phyloP scores from a whole-genome alignment of 2,888 invertebrate species.

The Aelia acuminata region DNA sequence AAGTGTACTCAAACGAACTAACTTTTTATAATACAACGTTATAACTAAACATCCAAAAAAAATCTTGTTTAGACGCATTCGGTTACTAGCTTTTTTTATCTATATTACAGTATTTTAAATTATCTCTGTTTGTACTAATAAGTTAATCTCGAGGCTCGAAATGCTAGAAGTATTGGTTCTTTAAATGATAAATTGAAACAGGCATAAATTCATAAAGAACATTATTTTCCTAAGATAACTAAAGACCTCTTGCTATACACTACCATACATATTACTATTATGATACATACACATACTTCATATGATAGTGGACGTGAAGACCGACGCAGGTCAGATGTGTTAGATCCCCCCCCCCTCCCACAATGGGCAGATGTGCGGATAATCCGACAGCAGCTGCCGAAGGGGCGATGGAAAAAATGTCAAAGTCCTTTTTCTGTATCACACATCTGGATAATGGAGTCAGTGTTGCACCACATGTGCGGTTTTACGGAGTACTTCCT shows the following conservation, averaged over 20 bases:
- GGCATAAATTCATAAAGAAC: not conserved
- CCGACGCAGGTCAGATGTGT: constrained; percentile 29
- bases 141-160: too few species aligned
- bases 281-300: not conserved
- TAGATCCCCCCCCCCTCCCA: not conserved
- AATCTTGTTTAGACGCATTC: too few species aligned
- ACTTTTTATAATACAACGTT: too few species aligned
- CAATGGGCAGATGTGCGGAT: constrained; percentile 45
- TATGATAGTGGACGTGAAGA: not conserved
- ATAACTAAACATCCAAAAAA: too few species aligned
- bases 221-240: not conserved
- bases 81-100: too few species aligned
- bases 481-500: constrained; percentile 27
- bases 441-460: constrained; percentile 51
- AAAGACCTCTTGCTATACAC: not conserved
- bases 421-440: constrained; percentile 45
- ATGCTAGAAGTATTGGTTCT: too few species aligned
- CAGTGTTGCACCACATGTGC: constrained; percentile 23
- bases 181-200: too few species aligned
- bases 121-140: too few species aligned
- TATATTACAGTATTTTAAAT: too few species aligned
- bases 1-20: too few species aligned
- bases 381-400: constrained; percentile 41
- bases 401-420: constrained; percentile 32
- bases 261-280: too few species aligned